Conservation (phyloP, 2,888 invertebrate species). For the Macropis europaea region DNA sequence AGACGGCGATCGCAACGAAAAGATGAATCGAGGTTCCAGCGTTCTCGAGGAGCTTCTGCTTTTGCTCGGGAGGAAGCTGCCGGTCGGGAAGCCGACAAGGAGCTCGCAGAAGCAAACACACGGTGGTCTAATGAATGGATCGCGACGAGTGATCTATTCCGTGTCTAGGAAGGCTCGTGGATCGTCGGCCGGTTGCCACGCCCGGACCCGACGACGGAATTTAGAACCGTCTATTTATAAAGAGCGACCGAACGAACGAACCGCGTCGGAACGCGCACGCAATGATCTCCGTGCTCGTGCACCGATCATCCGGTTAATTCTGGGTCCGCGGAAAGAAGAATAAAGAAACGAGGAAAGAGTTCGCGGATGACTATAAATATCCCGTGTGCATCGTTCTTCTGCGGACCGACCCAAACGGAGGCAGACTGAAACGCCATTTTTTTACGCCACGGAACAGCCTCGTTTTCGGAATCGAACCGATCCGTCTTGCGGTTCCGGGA, state of each 20-base stretch:
- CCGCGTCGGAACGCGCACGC: conserved; percentile 36
- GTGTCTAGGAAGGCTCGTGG: conserved; percentile 49
- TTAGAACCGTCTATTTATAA: conserved; percentile 68
- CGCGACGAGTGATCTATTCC: conserved; percentile 56
- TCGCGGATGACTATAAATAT: conserved; percentile 18
- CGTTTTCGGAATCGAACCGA: no score
- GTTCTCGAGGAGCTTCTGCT: no score
- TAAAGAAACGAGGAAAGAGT: not conserved
- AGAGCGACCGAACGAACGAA: conserved; percentile 68
- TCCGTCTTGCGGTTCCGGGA: no score
- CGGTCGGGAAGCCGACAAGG: no score
- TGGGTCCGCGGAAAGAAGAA: not conserved
- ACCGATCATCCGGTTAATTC: conserved; percentile 48
- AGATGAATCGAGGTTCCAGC: no score
- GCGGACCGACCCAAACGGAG: not conserved
- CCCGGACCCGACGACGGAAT: conserved; percentile 58
- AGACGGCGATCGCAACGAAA: no score
- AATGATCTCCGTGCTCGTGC: not conserved
- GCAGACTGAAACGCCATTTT: conserved; percentile 14
- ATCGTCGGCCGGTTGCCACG: conserved; percentile 51
- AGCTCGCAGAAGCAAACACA: not conserved
- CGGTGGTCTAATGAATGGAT: conserved; percentile 36
- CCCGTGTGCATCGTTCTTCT: not conserved
- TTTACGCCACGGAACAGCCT: not conserved
- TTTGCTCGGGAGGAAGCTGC: no score